phyloP scores from a whole-genome alignment of 1,140 invertebrate species.

The Telenomus remus region DNA sequence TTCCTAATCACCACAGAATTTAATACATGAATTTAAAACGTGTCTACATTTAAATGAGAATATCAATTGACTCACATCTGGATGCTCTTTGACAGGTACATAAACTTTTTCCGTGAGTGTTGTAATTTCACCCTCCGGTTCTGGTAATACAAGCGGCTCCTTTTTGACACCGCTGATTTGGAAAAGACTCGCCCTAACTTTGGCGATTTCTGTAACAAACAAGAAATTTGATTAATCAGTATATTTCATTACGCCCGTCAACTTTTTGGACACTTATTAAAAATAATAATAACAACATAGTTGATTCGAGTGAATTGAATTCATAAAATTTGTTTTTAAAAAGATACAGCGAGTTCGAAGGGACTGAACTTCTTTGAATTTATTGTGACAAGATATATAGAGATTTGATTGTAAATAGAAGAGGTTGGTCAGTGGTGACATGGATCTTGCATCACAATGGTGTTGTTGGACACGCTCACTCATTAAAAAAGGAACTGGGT shows the following conservation, averaged over 20 bases:
- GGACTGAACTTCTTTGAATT: too few relatives aligned
- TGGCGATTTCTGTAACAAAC: conserved; percentile 95
- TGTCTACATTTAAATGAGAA: background rate
- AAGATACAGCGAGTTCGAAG: too few relatives aligned
- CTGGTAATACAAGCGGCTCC: conserved; percentile 94
- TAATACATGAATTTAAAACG: background rate
- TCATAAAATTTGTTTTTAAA: too few relatives aligned
- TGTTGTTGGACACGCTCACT: conserved; percentile 19
- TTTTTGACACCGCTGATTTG: conserved; percentile 98
- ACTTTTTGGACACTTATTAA: too few relatives aligned
- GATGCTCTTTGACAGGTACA: conserved; percentile 99
- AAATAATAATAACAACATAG: too few relatives aligned
- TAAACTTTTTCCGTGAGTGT: conserved; percentile 99
- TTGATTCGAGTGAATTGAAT: too few relatives aligned
- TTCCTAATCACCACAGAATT: too few relatives aligned
- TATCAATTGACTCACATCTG: conserved; percentile 91
- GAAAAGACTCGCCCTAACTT: conserved; percentile 97
- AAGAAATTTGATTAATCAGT: conserved; percentile 1
- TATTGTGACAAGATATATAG: conserved; percentile 3
- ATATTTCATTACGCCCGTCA: too few relatives aligned
- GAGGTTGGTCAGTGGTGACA: conserved; percentile 2
- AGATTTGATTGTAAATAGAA: conserved; percentile 1
- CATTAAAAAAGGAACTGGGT: conserved; percentile 30
- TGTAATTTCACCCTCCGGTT: conserved; percentile 91
- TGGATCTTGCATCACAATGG: conserved; percentile 17